Conservation (phyloP, 2,888 invertebrate genomes). For the Thysanoteuthis rhombus region DNA sequence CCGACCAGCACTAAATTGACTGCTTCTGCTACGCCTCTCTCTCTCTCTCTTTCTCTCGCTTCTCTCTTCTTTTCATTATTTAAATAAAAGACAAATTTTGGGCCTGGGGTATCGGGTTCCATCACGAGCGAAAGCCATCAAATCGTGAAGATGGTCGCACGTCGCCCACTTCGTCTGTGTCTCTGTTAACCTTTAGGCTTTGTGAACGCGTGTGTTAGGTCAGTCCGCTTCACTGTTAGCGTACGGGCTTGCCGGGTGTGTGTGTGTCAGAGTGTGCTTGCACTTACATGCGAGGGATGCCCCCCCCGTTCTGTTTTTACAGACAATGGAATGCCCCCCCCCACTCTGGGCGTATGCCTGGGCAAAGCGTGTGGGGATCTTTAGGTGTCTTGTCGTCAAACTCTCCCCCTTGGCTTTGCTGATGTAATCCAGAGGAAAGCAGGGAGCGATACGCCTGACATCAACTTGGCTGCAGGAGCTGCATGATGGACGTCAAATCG, state of each 20-base stretch:
- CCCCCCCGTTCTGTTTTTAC: no score
- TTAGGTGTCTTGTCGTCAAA: no score
- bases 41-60: fast-evolving
- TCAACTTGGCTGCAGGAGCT: no score
- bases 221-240: background rate
- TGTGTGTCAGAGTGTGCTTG: background rate
- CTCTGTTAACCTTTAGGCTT: background rate
- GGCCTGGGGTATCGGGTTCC: background rate
- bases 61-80: background rate
- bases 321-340: no score
- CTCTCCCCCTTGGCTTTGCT: no score
- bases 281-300: background rate
- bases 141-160: background rate
- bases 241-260: no score
- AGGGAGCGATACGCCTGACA: no score
- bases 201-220: background rate
- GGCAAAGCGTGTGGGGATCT: no score
- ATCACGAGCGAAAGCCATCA: background rate
- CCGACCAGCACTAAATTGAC: background rate
- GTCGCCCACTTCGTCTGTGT: background rate
- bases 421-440: no score
- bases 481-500: no score
- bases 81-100: background rate
- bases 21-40: background rate
- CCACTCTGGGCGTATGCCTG: no score